Percentiles rank a stretch among this genome's conserved stretches.
Conservation (phyloP, 1,140 invertebrate genomes). For the Mycetomoellerius zeteki region DNA sequence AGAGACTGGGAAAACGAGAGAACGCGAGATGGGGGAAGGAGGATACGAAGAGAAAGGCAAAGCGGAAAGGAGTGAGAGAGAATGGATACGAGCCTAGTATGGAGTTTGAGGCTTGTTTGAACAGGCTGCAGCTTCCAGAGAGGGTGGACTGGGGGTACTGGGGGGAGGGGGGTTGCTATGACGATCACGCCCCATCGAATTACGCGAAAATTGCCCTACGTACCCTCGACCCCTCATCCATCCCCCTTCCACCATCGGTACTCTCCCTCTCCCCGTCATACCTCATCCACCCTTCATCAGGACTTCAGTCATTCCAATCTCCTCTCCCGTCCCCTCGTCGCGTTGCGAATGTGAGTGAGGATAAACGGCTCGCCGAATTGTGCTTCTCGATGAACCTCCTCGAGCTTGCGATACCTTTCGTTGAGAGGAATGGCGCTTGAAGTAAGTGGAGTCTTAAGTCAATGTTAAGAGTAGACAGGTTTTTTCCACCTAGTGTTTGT, state of each 20-base stretch:
- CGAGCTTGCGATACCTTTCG: constrained; percentile 58
- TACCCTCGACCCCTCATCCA: constrained; percentile 80
- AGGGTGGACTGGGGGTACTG: constrained; percentile 74
- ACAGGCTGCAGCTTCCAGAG: constrained; percentile 84
- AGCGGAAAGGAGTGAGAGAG: constrained; percentile 33
- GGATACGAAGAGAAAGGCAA: constrained; percentile 10
- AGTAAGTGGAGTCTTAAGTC: constrained; percentile 53
- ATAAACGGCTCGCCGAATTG: constrained; percentile 83
- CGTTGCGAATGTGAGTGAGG: constrained; percentile 80
- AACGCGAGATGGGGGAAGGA: constrained; percentile 21
- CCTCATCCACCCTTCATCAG: constrained; percentile 71
- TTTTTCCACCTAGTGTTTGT: constrained; percentile 35
- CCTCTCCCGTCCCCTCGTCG: constrained; percentile 64
- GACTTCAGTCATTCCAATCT: constrained; percentile 75
- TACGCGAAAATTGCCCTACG: constrained; percentile 86
- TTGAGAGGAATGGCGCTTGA: constrained; percentile 47
- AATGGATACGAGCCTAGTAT: constrained; percentile 66
- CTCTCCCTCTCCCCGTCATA: constrained; percentile 1
- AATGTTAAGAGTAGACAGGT: constrained; percentile 45
- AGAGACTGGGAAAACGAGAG: constrained; percentile 8
- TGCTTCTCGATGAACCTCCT: constrained; percentile 81
- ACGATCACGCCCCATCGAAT: constrained; percentile 87
- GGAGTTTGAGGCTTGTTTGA: constrained; percentile 84
- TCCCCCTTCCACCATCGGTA: not conserved
- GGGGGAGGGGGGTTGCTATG: constrained; percentile 84